These are phyloP conservation scores for Ephialtes manifestator DNA, from an alignment of 2,888 invertebrate species.

Conservation along the genomic window DNA sequence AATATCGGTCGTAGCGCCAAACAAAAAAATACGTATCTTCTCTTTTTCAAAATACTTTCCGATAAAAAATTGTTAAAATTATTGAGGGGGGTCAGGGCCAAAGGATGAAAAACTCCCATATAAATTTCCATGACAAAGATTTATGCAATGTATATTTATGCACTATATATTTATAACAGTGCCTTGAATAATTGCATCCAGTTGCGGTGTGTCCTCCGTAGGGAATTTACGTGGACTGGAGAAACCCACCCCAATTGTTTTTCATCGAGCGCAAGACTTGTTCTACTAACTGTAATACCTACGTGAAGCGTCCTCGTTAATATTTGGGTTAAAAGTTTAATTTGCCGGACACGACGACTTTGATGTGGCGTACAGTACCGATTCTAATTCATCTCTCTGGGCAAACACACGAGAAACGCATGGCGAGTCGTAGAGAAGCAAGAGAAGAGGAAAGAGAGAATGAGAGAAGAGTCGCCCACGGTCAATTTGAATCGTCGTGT, in stretches of 20 bases:
- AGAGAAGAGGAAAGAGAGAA: slow-evolving; percentile 1
- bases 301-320: slow-evolving; percentile 47
- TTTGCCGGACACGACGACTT: slow-evolving; percentile 70
- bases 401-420: slow-evolving; percentile 50
- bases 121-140: too few relatives aligned
- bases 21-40: too few relatives aligned
- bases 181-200: neutral
- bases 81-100: too few relatives aligned
- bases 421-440: neutral
- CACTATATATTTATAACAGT: too few relatives aligned
- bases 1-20: too few relatives aligned
- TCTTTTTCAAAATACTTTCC: too few relatives aligned
- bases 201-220: neutral
- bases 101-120: too few relatives aligned
- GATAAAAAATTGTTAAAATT: too few relatives aligned
- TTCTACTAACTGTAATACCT: neutral
- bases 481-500: slow-evolving; percentile 63
- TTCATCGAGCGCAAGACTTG: neutral
- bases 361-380: slow-evolving; percentile 63
- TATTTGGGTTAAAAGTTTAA: slow-evolving; percentile 80
- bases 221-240: neutral
- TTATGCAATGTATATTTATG: too few relatives aligned
- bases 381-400: slow-evolving; percentile 73
- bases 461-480: slow-evolving; percentile 65
- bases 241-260: slow-evolving; percentile 30